Evolutionary conservation across 2,113 vertebrate genomes (phyloP).

Genomic region (Erpornis zantholeuca): DNA sequence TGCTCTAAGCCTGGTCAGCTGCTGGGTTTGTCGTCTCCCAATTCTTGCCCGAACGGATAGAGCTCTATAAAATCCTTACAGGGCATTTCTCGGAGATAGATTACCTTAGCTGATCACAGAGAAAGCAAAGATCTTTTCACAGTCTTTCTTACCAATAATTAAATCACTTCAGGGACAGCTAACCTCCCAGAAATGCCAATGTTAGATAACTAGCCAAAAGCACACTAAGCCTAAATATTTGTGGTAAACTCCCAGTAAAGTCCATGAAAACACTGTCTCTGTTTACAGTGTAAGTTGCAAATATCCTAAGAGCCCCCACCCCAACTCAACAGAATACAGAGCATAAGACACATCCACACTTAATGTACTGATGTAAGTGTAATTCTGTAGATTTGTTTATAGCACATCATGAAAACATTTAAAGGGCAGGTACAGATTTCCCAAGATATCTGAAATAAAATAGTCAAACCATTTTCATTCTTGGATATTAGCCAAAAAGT

Average conservation of each 20-base stretch:
- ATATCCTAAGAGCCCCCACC: neutral
- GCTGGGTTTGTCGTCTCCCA: neutral
- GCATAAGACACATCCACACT: neutral
- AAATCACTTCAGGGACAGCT: neutral
- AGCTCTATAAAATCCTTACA: neutral
- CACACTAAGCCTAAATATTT: neutral
- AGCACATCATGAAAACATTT: neutral
- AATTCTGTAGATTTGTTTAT: neutral
- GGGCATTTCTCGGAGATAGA: neutral
- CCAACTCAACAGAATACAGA: neutral
- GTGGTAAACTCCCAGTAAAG: neutral
- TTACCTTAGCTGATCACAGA: neutral
- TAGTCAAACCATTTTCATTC: neutral
- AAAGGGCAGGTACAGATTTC: neutral
- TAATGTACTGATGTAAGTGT: neutral
- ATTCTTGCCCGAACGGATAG: neutral
- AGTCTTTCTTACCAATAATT: neutral
- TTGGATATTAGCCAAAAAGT: neutral
- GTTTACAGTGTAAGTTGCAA: neutral
- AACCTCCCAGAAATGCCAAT: neutral
- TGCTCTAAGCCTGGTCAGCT: neutral
- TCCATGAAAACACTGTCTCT: neutral
- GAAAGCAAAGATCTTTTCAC: neutral
- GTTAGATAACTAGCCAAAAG: neutral
- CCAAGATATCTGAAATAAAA: neutral